Base-by-base conservation (phyloP, 2,888 invertebrate species). In the Cecidostiba fungosa region DNA sequence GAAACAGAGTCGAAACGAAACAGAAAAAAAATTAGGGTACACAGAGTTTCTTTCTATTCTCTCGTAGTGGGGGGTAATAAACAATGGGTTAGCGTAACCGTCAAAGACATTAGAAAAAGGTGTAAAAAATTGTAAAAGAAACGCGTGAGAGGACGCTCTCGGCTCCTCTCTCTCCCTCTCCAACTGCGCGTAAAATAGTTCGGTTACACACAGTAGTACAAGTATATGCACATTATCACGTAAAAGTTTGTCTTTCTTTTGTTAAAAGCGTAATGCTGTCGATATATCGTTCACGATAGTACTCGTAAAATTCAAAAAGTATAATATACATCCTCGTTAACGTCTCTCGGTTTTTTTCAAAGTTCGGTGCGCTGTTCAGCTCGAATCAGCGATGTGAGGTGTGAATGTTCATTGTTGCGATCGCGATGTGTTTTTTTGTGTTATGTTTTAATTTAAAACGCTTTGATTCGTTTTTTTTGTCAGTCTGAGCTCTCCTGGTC, bases 401-500 rank as follows among this genome's bases (percentile, higher is more conserved):
- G n/a, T 23, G 54, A 59, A 59, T n/a, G 8, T n/a, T 59, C 19
- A 59, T n/a, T 26, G 16, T 26, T 50, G 29, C 50, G 14, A 69
- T 69, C 26, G 69, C 29, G 54, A 73, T 82, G 81, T 70, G 84
- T 88, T 86, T 89, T 89, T 89, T 89, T 89, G 47, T 29, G 26
- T 19, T 59, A 47, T 47, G 32, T 39, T 23, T 83, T 88, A 87
- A 84, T 89, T 82, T 85, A 85, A 78, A 73, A 92, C 91, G 91
- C 90, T 92, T 92, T 91, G 92, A 92, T 92, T 92, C 89, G 89
- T 91, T 86, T 79, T 43, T 39, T 88, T 78, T 88, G 88, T 93
- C 93, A 93, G 92, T 93, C 93, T 92, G 91, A 92, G 91, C 92
- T 92, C 92, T 93, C 92, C 91, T 91, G 90, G 91, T 91, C 82